These are phyloP conservation scores for Ricordea florida DNA, from an alignment of 92 coral and sea anemone genomes.

Conservation along the genomic window DNA sequence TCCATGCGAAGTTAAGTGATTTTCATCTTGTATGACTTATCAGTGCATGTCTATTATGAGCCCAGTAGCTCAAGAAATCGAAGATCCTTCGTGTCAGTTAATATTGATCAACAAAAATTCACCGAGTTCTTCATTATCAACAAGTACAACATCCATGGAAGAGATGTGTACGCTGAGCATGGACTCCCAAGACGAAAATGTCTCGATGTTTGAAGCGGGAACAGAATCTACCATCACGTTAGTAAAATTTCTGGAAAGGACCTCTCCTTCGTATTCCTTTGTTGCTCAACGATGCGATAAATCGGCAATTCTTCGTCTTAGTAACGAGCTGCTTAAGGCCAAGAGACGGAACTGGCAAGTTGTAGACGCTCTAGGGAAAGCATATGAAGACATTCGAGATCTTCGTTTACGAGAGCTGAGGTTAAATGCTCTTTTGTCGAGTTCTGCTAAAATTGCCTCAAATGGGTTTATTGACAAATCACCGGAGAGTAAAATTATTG, in stretches of 20 bases:
- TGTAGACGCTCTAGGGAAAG: slow-evolving; percentile 67
- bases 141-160: not conserved
- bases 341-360: slow-evolving; percentile 79
- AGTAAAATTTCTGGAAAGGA: slow-evolving; percentile 37
- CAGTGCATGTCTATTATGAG: slow-evolving; percentile 11
- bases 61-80: slow-evolving; percentile 27
- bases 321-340: slow-evolving; percentile 73
- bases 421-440: not conserved
- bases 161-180: slow-evolving; percentile 9
- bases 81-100: slow-evolving; percentile 13
- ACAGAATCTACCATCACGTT: slow-evolving; percentile 52
- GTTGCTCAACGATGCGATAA: slow-evolving; percentile 63
- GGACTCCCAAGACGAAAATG: slow-evolving; percentile 21
- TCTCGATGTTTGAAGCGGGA: slow-evolving; percentile 48
- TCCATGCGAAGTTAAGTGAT: not conserved
- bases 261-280: slow-evolving; percentile 35
- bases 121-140: not conserved
- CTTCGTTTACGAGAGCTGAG: slow-evolving; percentile 73
- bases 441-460: not conserved
- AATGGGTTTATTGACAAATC: slow-evolving; percentile 6
- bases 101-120: slow-evolving; percentile 27
- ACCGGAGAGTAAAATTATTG: slow-evolving; percentile 27
- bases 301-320: slow-evolving; percentile 78
- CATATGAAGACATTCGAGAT: slow-evolving; percentile 70
- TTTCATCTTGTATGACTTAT: not conserved